Conservation (phyloP, 2,888 invertebrate species). For the Nematopogon swammerdamellus region DNA sequence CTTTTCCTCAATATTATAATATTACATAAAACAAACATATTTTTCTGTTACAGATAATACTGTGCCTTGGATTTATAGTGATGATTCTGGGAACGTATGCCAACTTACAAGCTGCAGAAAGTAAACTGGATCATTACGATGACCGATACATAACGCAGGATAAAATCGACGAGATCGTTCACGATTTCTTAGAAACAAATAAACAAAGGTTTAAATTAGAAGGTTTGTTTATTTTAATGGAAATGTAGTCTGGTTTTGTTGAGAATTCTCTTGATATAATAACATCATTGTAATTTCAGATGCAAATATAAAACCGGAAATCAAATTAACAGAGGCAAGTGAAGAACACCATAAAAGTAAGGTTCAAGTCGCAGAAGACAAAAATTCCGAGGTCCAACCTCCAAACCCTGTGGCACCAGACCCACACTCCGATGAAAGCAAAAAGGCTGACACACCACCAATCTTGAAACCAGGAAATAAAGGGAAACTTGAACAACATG, state of each 20-base stretch:
- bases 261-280: background rate
- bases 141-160: slow-evolving; percentile 36
- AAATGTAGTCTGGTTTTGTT: background rate
- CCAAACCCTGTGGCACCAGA: slow-evolving; percentile 48
- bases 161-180: slow-evolving; percentile 38
- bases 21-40: too few species aligned
- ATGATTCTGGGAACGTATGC: slow-evolving; percentile 91
- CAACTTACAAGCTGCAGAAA: slow-evolving; percentile 73
- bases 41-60: slow-evolving; percentile 60
- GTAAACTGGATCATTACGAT: slow-evolving; percentile 29
- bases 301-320: slow-evolving; percentile 20
- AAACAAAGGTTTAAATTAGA: slow-evolving; percentile 18
- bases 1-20: too few species aligned
- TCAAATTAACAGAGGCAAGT: slow-evolving; percentile 15
- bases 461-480: slow-evolving; percentile 13
- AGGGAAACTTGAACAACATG: slow-evolving; percentile 21
- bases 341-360: slow-evolving; percentile 15
- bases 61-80: slow-evolving; percentile 80
- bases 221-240: slow-evolving; percentile 21
- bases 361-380: slow-evolving; percentile 19
- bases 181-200: slow-evolving; percentile 36
- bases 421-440: slow-evolving; percentile 15
- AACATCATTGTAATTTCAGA: slow-evolving; percentile 13
- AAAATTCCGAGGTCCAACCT: slow-evolving; percentile 42
- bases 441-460: slow-evolving; percentile 5